These are phyloP conservation scores for Sinhomidia bicolor DNA, from an alignment of 2,888 invertebrate genomes.

Conservation along the genomic window DNA sequence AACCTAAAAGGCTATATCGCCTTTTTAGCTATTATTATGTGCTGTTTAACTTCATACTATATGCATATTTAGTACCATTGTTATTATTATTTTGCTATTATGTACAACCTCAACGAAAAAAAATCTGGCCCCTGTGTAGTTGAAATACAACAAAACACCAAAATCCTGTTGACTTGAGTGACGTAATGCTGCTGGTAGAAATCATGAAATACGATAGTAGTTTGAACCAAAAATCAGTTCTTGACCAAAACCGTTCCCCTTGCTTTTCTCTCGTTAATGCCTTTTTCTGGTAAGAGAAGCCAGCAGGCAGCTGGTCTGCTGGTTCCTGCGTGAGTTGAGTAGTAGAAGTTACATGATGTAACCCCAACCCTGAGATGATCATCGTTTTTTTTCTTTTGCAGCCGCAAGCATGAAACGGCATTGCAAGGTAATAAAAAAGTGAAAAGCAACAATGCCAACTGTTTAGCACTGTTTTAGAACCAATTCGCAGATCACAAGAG, in stretches of 20 bases:
- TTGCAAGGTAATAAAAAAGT: slow-evolving; percentile 59
- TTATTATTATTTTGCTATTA: too few species aligned
- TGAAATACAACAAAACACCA: too few species aligned
- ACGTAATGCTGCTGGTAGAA: neutral
- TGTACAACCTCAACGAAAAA: slow-evolving; percentile 15
- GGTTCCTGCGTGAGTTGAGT: neutral
- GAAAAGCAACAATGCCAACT: slow-evolving; percentile 37
- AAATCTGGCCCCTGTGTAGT: neutral
- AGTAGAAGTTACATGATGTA: neutral
- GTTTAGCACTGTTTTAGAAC: neutral
- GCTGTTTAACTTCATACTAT: neutral
- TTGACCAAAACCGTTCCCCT: slow-evolving; percentile 29
- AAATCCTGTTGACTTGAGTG: slow-evolving; percentile 35
- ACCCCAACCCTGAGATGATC: slow-evolving; percentile 27
- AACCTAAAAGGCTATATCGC: neutral
- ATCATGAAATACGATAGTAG: slow-evolving; percentile 6
- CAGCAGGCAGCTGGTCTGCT: neutral
- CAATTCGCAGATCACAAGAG: slow-evolving; percentile 9
- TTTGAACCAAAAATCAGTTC: neutral
- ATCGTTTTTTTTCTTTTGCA: slow-evolving; percentile 26
- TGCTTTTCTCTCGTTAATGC: neutral
- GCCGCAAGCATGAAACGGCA: slow-evolving; percentile 53
- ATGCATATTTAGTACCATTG: slow-evolving; percentile 3
- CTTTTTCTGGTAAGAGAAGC: neutral
- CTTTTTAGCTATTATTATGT: slow-evolving; percentile 24